Conservation (phyloP, 2,797 vertebrate species). For the Limnodromus scolopaceus region DNA sequence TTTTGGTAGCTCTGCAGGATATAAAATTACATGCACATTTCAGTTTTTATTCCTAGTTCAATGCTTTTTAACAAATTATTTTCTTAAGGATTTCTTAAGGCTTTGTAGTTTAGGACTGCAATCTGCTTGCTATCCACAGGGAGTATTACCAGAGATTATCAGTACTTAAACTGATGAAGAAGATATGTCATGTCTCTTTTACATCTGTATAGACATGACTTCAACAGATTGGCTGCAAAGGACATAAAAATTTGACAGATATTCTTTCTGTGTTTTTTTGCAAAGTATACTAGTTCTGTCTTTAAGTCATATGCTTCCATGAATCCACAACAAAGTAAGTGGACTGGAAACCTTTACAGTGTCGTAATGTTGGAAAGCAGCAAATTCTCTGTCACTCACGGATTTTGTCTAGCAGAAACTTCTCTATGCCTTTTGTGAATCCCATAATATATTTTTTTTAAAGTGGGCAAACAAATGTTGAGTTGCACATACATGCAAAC, state of each 20-base stretch:
- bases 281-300: neutral
- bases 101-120: conserved; percentile 58
- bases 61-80: conserved; percentile 63
- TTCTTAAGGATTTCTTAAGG: conserved; percentile 58
- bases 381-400: neutral
- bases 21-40: conserved; percentile 34
- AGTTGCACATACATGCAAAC: neutral
- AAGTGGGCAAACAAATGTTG: neutral
- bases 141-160: conserved; percentile 65
- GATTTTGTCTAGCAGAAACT: neutral
- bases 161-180: conserved; percentile 58
- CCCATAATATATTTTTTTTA: neutral
- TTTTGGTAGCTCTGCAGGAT: neutral
- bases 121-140: conserved; percentile 40
- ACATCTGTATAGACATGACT: neutral
- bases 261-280: neutral
- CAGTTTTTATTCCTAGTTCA: conserved; percentile 40
- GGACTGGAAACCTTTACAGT: neutral
- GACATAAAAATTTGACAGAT: neutral
- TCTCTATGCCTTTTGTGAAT: neutral
- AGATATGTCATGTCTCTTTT: conserved; percentile 9
- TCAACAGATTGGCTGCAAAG: neutral
- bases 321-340: neutral
- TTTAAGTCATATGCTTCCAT: neutral
- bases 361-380: neutral